Base-by-base conservation (phyloP, 2,113 vertebrate species). In the Corythaixoides concolor region DNA sequence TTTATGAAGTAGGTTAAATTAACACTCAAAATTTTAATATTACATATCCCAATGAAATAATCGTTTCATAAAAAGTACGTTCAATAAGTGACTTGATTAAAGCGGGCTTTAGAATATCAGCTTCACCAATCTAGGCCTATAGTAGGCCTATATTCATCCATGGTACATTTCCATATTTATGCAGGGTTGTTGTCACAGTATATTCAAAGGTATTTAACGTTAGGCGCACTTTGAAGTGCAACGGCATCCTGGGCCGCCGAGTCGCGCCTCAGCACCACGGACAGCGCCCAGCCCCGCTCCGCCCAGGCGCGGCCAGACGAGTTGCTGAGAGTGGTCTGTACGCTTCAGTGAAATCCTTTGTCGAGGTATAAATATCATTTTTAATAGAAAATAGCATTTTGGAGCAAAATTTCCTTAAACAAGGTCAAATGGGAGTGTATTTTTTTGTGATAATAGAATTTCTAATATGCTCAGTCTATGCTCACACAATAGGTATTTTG, bases 151-250 rank as follows among this genome's bases (percentile, higher is more conserved):
- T 20, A 41, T 28, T 70, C 5, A 50, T 50, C n/a, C 30, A 9
- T 3, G 26, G 43, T 22, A 41, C 8, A 10, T 74, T 35, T 88
- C 32, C 24, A 5, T 35, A 26, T 24, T 12, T 47, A 22, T 6
- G 22, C 32, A 12, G 33, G 67, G 17, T 2, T 69, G 22, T 13
- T 69, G 22, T 13, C 11, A 0, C 12, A 59, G 13, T 15, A 0
- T 1, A 7, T 39, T 24, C 22, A 24, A 1, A 13, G 27, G 47
- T 1, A 4, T 6, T 11, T 6, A 0, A 12, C 0, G 26, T 60
- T 10, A 3, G 8, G 0, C 0, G 35, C 5, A 1, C 32, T 28
- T 30, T 5, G 56, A 15, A 41, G 73, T 0, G 16, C 17, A 2
- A 47, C 22, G 23, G 8, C 27, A 9, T 2, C 3, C 11, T 1